Evolutionary conservation across 2,797 vertebrate species (phyloP), one percentile per base, ranked within the genome.

Genomic region (Apogon hyalosoma): DNA sequence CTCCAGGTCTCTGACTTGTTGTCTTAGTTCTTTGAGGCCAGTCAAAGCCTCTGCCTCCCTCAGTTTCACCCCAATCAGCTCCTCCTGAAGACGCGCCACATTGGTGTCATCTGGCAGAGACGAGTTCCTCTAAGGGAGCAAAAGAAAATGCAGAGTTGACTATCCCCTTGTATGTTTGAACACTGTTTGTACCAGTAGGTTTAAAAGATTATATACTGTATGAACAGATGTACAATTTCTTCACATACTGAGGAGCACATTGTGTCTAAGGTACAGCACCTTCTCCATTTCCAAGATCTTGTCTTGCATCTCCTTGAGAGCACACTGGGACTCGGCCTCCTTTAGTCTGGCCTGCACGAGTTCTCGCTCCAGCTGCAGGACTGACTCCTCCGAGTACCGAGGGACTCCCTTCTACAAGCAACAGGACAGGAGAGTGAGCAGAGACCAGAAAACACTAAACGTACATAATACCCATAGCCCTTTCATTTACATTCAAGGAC

Each of bases 251-350:
- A 4, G 15, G 7, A 12, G 13, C 7, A 12, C 4, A 36, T 18
- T 0, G 5, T 15, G 14, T 21, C 19, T 39, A 41, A 31, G 49
- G 9, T 8, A 15, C 41, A 61, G 5, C 80, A 98, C 98, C 96
- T 97, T 96, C 90, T 99, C 97, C 69, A 99, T 96, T 31, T 98
- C 96, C 58, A 99, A 92, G 86, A 99, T 93, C 91, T 99, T 99
- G 92, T 99, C 97, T 80, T 99, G 98, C 98, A 99, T 99, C 83
- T 99, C 98, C 84, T 96, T 98, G 63, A 99, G 92, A 0, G 98
- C 98, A 82, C 97, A 98, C 66, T 96, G 97, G 66, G 97, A 97
- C 85, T 99, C 98, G 0, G 98, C 98, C 91, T 99, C 97, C 85
- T 95, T 96, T 76, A 99, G 94, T 49, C 97, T 92, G 67, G 97